These are phyloP conservation scores for Archivesica marissinica DNA, from an alignment of 1,140 invertebrate genomes.

Conservation along the genomic window DNA sequence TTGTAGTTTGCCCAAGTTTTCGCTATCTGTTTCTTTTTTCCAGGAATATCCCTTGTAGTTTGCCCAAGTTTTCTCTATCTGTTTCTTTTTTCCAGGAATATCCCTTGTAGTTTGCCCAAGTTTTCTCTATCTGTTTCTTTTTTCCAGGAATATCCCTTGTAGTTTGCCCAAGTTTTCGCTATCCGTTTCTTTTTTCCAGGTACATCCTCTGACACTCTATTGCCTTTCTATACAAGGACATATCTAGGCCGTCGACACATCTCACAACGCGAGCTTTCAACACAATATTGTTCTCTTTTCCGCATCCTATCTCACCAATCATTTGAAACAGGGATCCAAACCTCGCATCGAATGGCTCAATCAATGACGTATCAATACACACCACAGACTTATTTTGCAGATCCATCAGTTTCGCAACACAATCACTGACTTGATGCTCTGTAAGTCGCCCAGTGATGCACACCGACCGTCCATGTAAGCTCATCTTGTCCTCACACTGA, in stretches of 20 bases:
- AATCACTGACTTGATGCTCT: conserved; percentile 64
- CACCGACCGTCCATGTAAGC: neutral
- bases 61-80: neutral
- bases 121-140: neutral
- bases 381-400: conserved; percentile 61
- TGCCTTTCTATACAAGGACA: conserved; percentile 68
- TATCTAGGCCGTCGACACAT: conserved; percentile 74
- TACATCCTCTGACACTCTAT: conserved; percentile 69
- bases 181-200: conserved; percentile 32
- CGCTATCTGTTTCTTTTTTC: neutral
- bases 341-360: conserved; percentile 72
- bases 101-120: neutral
- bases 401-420: conserved; percentile 67
- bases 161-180: neutral
- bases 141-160: neutral
- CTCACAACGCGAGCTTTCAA: conserved; percentile 70
- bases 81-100: neutral
- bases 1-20: neutral
- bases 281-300: conserved; percentile 15
- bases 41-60: neutral
- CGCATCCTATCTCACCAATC: conserved; percentile 70
- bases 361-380: conserved; percentile 67
- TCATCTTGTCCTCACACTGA: neutral
- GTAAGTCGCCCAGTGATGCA: conserved; percentile 55
- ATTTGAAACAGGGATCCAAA: conserved; percentile 72